These are phyloP conservation scores for Oreochromis niloticus DNA, from an alignment of 2,113 vertebrate species.

Conservation along the genomic window DNA sequence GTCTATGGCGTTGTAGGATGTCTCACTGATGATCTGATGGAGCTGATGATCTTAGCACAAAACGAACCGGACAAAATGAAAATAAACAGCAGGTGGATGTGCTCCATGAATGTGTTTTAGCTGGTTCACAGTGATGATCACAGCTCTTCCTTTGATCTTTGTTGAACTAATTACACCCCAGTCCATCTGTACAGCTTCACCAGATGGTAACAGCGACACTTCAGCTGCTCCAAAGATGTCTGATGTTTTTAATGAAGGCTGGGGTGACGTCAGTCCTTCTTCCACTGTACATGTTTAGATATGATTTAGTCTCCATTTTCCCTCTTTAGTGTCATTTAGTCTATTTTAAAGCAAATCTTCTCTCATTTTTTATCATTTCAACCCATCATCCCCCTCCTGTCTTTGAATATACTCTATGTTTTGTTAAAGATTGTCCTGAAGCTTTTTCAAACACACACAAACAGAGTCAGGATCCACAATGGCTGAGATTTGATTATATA, in stretches of 20 bases:
- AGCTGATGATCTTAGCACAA: not conserved
- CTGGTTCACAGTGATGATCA: not conserved
- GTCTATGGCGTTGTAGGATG: not conserved
- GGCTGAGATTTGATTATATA: slow-evolving; percentile 36
- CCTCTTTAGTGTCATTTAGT: not conserved
- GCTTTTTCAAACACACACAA: slow-evolving; percentile 6
- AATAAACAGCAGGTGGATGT: not conserved
- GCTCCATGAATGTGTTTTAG: not conserved
- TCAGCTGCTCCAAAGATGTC: not conserved
- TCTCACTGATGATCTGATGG: not conserved
- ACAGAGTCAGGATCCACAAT: not conserved
- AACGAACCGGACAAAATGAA: not conserved
- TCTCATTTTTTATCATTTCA: not conserved
- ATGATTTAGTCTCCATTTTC: not conserved
- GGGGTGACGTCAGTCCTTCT: not conserved
- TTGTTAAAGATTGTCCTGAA: not conserved
- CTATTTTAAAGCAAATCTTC: not conserved
- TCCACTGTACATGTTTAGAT: not conserved
- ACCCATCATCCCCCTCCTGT: rapidly evolving
- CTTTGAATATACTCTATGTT: not conserved
- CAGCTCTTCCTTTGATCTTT: not conserved
- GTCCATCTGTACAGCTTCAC: not conserved
- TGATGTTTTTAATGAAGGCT: not conserved
- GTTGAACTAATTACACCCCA: not conserved
- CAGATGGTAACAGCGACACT: not conserved